Percentiles rank a stretch among this genome's conserved stretches.
phyloP scores from a whole-genome alignment of 2,797 vertebrate species.

The Neomorphus geoffroyi region DNA sequence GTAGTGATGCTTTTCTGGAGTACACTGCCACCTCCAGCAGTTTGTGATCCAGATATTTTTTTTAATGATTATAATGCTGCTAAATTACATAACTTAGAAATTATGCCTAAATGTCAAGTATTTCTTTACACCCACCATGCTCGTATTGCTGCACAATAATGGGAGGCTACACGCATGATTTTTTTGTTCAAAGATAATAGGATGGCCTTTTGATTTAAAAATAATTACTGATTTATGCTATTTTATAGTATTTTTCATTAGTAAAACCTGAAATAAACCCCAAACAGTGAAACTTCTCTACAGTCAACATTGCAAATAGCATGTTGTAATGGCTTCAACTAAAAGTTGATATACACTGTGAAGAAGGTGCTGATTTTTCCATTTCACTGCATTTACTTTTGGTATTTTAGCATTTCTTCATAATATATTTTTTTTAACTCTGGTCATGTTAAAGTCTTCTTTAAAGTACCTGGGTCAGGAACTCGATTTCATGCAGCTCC shows the following conservation, averaged over 20 bases:
- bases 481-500: background rate
- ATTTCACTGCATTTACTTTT: background rate
- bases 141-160: background rate
- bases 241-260: background rate
- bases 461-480: background rate
- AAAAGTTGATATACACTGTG: background rate
- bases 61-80: background rate
- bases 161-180: background rate
- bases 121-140: background rate
- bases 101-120: background rate
- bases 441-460: background rate
- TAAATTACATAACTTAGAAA: background rate
- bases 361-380: background rate
- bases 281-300: background rate
- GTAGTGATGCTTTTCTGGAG: background rate
- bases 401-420: background rate
- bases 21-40: background rate
- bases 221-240: background rate
- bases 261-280: background rate
- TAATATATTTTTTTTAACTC: background rate
- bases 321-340: background rate
- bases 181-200: background rate
- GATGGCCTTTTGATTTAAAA: background rate
- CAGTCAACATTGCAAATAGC: background rate
- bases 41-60: background rate